These are phyloP conservation scores for Cephalotes varians DNA, from an alignment of 2,888 invertebrate species.

Conservation along the genomic window DNA sequence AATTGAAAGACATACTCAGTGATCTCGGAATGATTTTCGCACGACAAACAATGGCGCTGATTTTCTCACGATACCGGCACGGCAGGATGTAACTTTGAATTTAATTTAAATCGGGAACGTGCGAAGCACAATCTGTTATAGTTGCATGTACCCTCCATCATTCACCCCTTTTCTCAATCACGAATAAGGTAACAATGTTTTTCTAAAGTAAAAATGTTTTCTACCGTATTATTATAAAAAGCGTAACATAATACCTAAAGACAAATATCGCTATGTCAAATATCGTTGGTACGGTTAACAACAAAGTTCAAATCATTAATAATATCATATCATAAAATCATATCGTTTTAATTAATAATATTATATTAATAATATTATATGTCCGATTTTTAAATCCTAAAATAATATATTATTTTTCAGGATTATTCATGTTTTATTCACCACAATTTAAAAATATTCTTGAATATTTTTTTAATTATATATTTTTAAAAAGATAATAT, in stretches of 20 bases:
- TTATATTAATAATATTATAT: background rate
- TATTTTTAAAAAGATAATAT: background rate
- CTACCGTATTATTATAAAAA: too few species aligned
- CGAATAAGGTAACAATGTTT: constrained; percentile 46
- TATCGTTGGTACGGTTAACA: too few species aligned
- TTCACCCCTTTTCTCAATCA: constrained; percentile 15
- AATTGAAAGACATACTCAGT: constrained; percentile 32
- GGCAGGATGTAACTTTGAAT: constrained; percentile 51
- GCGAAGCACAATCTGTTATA: constrained; percentile 52
- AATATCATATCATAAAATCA: too few species aligned
- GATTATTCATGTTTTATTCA: background rate
- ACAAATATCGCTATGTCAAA: too few species aligned
- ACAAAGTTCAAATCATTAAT: too few species aligned
- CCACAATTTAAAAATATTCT: background rate
- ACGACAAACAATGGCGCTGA: constrained; percentile 35
- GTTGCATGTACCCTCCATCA: constrained; percentile 11
- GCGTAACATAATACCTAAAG: too few species aligned
- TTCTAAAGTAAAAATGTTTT: constrained; percentile 30
- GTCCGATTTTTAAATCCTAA: background rate
- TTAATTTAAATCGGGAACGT: constrained; percentile 52
- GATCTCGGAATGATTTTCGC: constrained; percentile 36
- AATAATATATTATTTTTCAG: background rate
- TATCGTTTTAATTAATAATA: background rate
- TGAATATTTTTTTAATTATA: background rate
- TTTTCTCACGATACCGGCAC: constrained; percentile 43